Evolutionary conservation across 2,113 vertebrate genomes (phyloP).

Genomic region (Corythaixoides concolor): DNA sequence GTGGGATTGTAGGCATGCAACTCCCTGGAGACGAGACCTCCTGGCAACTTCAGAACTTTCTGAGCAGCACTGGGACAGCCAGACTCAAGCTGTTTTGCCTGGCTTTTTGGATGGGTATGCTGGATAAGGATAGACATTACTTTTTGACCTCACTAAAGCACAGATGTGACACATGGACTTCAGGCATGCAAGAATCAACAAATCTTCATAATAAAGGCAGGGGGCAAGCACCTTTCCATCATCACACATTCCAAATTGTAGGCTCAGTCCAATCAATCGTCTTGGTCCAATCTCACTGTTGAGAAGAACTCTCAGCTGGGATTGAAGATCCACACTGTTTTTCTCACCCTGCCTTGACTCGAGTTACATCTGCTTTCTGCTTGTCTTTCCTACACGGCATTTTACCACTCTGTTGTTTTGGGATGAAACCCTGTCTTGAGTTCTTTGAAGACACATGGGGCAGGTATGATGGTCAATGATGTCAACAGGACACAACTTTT

Average conservation of each 20-base stretch:
- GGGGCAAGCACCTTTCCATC: background rate
- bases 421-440: background rate
- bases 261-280: background rate
- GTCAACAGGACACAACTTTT: background rate
- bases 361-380: background rate
- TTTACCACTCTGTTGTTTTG: background rate
- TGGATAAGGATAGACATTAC: background rate
- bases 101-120: background rate
- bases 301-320: background rate
- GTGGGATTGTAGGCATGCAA: background rate
- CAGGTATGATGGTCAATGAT: background rate
- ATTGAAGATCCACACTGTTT: background rate
- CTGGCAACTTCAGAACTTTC: fast-evolving
- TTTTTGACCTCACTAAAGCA: background rate
- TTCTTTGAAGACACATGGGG: background rate
- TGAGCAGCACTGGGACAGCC: background rate
- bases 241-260: background rate
- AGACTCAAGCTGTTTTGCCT: background rate
- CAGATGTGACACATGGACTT: background rate
- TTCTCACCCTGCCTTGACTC: background rate
- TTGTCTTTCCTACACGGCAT: background rate
- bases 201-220: background rate
- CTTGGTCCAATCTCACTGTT: background rate
- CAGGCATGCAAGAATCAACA: background rate
- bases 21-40: background rate